A percentile compares a stretch with the other conserved stretches of the same genome.
Evolutionary conservation across 2,797 vertebrate species (phyloP).

Genomic region (Oceanodroma leucorhoa): DNA sequence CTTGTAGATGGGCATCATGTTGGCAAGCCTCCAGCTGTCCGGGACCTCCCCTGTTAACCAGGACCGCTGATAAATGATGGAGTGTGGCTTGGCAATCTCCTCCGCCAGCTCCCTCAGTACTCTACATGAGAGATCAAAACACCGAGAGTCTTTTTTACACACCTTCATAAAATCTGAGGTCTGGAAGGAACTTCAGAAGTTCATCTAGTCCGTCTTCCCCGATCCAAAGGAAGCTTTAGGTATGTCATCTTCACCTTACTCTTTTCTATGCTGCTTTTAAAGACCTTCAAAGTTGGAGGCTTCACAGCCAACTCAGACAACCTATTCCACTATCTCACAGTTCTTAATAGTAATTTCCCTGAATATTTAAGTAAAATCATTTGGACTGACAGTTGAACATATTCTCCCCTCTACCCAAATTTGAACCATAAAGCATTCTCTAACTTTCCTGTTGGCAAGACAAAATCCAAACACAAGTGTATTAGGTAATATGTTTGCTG

Average conservation of each 20-base stretch:
- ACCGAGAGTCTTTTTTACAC: background rate
- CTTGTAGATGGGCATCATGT: too few relatives aligned
- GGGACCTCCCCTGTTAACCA: too few relatives aligned
- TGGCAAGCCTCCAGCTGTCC: too few relatives aligned
- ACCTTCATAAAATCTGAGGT: background rate
- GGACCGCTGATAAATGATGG: too few relatives aligned
- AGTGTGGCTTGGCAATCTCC: too few relatives aligned
- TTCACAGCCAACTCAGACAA: too few relatives aligned
- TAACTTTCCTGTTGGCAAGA: background rate
- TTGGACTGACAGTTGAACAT: background rate
- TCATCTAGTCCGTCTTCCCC: background rate
- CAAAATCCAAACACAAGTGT: background rate
- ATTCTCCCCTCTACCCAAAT: background rate
- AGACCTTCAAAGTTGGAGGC: too few relatives aligned
- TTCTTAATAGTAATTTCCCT: background rate
- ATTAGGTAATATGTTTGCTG: background rate
- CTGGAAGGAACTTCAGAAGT: background rate
- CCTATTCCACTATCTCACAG: background rate
- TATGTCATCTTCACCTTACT: background rate
- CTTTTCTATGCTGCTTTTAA: too few relatives aligned
- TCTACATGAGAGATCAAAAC: background rate
- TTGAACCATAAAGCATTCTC: background rate
- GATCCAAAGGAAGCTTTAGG: background rate
- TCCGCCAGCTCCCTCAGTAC: too few relatives aligned
- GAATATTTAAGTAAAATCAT: background rate